Evolutionary conservation across 2,797 vertebrate genomes (phyloP), one percentile per base, ranked within the genome.

Genomic region (Parauchenoglanis ngamensis): DNA sequence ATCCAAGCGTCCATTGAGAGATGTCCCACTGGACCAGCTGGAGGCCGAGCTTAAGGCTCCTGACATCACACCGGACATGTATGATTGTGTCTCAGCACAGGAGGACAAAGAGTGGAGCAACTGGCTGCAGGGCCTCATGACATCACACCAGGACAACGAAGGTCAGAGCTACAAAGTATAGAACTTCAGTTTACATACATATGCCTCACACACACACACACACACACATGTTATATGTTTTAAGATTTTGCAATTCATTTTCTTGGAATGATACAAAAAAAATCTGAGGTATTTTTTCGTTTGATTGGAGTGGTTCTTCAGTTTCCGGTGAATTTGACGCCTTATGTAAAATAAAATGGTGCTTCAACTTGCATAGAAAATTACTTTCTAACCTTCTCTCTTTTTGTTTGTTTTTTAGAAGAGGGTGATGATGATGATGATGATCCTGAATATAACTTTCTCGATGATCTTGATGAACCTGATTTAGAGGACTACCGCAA

Each of bases 61-160:
- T 0, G 98, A 99, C 65, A 98, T 98, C 92, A 98, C 98, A 0
- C 96, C 97, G 0, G 98, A 99, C 90, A 99, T 99, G 98, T 99
- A 99, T 0, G 97, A 98, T 61, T 89, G 88, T 23, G 78, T 83
- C 54, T 61, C 87, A 0, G 92, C 94, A 61, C 95, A 94, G 0
- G 97, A 98, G 21, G 98, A 99, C 23, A 96, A 96, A 2, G 96
- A 98, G 6, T 99, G 98, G 98, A 97, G 97, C 0, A 90, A 93
- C 40, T 99, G 98, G 98, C 96, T 99, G 1, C 94, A 96, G 59
- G 95, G 98, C 2, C 96, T 99, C 59, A 96, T 98, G 96, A 96
- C 94, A 0, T 95, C 96, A 0, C 96, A 97, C 0, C 92, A 96
- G 77, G 96, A 95, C 8, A 96, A 95, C 0, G 97, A 97, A 94